A percentile compares a stretch with the other conserved stretches of the same genome.
phyloP scores from a whole-genome alignment of 2,113 vertebrate species.

The Sciurus niger region DNA sequence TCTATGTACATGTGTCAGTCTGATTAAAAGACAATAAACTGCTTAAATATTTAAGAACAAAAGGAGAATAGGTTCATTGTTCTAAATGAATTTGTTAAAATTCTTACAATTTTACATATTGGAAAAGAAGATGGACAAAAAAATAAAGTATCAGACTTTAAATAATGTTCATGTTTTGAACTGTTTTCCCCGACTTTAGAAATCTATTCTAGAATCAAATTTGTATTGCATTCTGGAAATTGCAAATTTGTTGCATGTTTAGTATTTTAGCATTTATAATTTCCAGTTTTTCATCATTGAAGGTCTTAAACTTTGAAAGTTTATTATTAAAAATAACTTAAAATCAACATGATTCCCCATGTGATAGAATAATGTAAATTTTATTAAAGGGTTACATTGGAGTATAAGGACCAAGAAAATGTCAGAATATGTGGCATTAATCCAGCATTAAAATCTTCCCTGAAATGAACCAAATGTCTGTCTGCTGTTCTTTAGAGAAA shows the following conservation, averaged over 20 bases:
- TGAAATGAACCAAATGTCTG: not conserved
- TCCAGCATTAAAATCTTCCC: not conserved
- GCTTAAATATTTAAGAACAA: not conserved
- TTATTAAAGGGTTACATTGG: not conserved
- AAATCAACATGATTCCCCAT: not conserved
- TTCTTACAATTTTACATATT: not conserved
- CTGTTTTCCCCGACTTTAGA: not conserved
- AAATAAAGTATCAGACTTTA: not conserved
- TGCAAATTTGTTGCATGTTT: slow-evolving; percentile 25
- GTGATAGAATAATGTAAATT: not conserved
- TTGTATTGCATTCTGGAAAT: not conserved
- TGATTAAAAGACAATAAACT: slow-evolving; percentile 1
- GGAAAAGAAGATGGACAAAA: not conserved
- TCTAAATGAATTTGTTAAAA: slow-evolving; percentile 36
- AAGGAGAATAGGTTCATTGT: not conserved
- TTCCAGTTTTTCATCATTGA: not conserved
- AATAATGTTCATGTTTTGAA: not conserved
- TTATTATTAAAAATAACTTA: not conserved
- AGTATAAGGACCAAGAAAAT: not conserved
- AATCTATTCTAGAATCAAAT: not conserved
- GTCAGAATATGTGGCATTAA: not conserved
- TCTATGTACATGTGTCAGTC: not conserved
- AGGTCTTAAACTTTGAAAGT: not conserved
- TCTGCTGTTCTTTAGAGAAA: not conserved
- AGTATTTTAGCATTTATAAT: not conserved